Evolutionary conservation across 2,888 invertebrate species (phyloP).

Genomic region (Phalangium opilio): DNA sequence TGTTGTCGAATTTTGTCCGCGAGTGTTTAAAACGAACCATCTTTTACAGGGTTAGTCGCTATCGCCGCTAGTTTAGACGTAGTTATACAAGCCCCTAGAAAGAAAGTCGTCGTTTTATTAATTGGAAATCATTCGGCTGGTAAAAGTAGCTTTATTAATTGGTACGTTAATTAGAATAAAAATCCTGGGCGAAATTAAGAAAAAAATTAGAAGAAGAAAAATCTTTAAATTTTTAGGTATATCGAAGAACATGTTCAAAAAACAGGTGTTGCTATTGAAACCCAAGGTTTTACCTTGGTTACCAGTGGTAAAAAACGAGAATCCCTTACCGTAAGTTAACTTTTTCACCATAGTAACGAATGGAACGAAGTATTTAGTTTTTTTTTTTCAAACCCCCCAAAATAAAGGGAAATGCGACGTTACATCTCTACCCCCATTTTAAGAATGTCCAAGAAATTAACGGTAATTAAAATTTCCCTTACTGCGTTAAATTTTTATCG

Average conservation of each 20-base stretch:
- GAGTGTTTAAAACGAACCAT: too few species aligned
- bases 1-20: too few species aligned
- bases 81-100: slow-evolving; percentile 32
- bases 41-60: too few species aligned
- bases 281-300: slow-evolving; percentile 41
- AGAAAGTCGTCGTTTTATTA: slow-evolving; percentile 40
- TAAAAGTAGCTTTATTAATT: slow-evolving; percentile 43
- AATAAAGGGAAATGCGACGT: slow-evolving; percentile 41
- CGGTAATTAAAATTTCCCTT: slow-evolving; percentile 31
- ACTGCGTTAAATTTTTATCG: too few species aligned
- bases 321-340: slow-evolving; percentile 34
- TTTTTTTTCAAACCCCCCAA: too few species aligned
- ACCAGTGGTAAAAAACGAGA: slow-evolving; percentile 41
- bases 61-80: too few species aligned
- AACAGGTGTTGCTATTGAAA: slow-evolving; percentile 44
- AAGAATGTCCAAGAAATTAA: slow-evolving; percentile 37
- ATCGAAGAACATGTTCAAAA: slow-evolving; percentile 42
- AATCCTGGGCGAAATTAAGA: too few species aligned
- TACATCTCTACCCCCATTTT: slow-evolving; percentile 41
- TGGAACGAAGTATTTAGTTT: too few species aligned
- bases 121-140: slow-evolving; percentile 44
- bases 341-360: too few species aligned
- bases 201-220: too few species aligned
- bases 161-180: too few species aligned
- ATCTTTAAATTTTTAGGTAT: slow-evolving; percentile 33